Percentiles rank a stretch among this genome's conserved stretches.
These are phyloP conservation scores for Macaria notata DNA, from an alignment of 2,888 invertebrate species.

Conservation along the genomic window DNA sequence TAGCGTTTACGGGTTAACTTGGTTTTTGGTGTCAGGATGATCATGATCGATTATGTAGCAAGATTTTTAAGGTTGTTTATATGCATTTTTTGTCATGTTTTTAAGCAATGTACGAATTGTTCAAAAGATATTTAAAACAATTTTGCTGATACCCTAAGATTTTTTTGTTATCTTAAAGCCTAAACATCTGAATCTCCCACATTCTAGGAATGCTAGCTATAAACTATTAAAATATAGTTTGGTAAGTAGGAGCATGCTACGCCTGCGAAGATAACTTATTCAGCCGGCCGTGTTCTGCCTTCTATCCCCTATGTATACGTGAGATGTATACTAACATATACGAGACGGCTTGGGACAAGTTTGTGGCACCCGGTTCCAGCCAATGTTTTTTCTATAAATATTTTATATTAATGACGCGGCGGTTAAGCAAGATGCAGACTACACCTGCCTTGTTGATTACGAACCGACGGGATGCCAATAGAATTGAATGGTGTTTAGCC, in stretches of 20 bases:
- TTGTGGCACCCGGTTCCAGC: constrained; percentile 40
- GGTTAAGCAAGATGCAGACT: constrained; percentile 26
- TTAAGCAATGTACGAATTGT: no score
- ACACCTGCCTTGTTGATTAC: constrained; percentile 26
- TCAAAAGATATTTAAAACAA: no score
- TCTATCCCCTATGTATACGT: constrained; percentile 35
- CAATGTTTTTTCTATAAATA: constrained; percentile 43
- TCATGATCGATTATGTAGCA: not conserved
- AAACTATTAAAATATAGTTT: constrained; percentile 53
- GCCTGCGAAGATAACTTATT: constrained; percentile 59
- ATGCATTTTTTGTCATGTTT: no score
- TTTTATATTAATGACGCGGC: constrained; percentile 39
- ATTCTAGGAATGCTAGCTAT: constrained; percentile 38
- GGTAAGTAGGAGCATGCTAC: constrained; percentile 34
- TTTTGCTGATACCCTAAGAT: no score
- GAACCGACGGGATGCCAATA: constrained; percentile 21
- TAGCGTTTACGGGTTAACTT: not conserved
- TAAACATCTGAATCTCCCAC: no score
- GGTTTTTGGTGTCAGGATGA: not conserved
- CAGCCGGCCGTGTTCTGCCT: constrained; percentile 51
- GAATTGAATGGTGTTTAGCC: constrained; percentile 11
- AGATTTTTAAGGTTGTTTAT: no score
- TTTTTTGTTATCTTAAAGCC: no score
- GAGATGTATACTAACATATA: constrained; percentile 52
- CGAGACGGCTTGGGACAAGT: constrained; percentile 52